Conservation (phyloP, 2,797 vertebrate species). For the Enteromius radiatus region DNA sequence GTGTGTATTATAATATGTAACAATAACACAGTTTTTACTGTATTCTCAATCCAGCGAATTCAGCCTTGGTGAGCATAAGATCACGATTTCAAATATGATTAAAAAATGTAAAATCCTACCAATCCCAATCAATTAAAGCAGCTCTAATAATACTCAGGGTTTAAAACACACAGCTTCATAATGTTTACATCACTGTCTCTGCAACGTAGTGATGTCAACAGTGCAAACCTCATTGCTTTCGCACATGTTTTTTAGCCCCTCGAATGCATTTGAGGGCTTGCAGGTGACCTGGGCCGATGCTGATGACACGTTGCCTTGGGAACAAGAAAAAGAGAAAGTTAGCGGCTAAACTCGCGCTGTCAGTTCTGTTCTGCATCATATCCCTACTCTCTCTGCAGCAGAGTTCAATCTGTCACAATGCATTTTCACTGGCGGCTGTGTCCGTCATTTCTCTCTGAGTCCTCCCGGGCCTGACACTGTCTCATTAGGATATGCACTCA, state of each 20-base stretch:
- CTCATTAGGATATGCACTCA: constrained; percentile 28
- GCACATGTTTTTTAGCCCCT: constrained; percentile 3
- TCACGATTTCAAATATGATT: no score
- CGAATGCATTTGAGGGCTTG: background rate
- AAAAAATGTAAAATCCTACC: background rate
- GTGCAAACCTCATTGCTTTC: background rate
- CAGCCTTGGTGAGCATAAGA: background rate
- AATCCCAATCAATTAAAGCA: background rate
- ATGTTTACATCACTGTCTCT: background rate
- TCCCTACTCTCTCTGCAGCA: background rate
- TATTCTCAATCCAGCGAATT: background rate
- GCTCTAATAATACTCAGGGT: background rate
- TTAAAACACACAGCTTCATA: background rate
- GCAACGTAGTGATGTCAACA: background rate
- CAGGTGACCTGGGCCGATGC: background rate
- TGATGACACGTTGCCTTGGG: constrained; percentile 28
- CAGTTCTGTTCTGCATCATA: constrained; percentile 36
- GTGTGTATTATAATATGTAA: background rate
- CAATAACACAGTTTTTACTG: background rate
- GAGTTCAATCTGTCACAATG: constrained; percentile 23
- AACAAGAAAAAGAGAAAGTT: constrained; percentile 32
- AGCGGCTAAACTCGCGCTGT: constrained; percentile 23
- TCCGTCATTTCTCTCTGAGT: background rate
- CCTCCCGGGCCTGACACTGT: background rate
- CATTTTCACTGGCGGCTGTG: constrained; percentile 18